Evolutionary conservation across 1,140 invertebrate genomes (phyloP).

Genomic region (Ceratosolen fusciceps): DNA sequence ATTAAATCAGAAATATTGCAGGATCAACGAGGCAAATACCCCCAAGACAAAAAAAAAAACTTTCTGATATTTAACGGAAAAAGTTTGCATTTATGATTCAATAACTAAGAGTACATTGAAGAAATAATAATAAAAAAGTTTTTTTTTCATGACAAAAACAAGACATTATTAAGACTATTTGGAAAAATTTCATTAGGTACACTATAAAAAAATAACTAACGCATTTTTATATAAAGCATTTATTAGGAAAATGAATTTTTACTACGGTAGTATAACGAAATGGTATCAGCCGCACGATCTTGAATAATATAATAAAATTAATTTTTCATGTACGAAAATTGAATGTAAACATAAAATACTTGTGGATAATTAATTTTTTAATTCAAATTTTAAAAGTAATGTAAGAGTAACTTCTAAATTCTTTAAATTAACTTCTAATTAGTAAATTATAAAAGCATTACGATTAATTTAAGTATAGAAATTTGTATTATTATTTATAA

Average conservation of each 20-base stretch:
- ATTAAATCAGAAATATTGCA: background rate
- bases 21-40: background rate
- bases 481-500: background rate
- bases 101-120: no score
- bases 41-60: background rate
- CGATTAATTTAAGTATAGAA: background rate
- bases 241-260: slow-evolving; percentile 26
- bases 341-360: no score
- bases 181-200: slow-evolving; percentile 31
- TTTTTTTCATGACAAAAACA: slow-evolving; percentile 42
- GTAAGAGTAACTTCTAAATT: background rate
- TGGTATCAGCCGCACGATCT: background rate
- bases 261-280: background rate
- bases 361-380: background rate
- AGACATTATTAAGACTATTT: slow-evolving; percentile 27
- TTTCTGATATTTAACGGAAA: background rate
- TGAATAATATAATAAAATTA: slow-evolving; percentile 25
- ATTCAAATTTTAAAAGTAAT: background rate
- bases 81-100: background rate
- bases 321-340: slow-evolving; percentile 5
- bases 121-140: slow-evolving; percentile 43
- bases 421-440: background rate
- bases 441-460: no score
- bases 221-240: slow-evolving; percentile 28
- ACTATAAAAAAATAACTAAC: slow-evolving; percentile 1